Evolutionary conservation across 2,113 vertebrate species (phyloP), one percentile per base, ranked within the genome.

Genomic region (Petrocephalus microphthalmus): DNA sequence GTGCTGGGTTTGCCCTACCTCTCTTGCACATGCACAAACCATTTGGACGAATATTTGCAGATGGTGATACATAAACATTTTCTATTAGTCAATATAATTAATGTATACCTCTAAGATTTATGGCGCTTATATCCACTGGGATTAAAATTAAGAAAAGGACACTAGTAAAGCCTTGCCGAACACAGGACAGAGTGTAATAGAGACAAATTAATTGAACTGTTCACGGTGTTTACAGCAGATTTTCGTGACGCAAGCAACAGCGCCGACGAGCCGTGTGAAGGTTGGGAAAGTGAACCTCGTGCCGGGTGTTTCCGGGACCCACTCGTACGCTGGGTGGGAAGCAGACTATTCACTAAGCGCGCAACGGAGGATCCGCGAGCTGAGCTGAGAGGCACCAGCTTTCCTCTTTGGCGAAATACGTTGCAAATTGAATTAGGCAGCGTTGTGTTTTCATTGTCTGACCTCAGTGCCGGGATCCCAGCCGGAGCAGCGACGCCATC

Each of bases 371-470:
- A 33, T 29, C 52, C 2, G n/a, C 25, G 25, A n/a, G 51, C n/a
- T 17, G 25, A 85, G n/a, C 13, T 54, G 52, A 85, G 37, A 57
- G 57, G 17, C 37, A n/a, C 33, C 5, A 3, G 37, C 7, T n/a
- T 45, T 78, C 20, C 54, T 25, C 7, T 60, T 60, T n/a, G 22
- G 85, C 10, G 33, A n/a, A 86, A 64, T 22, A 64, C 54, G 29
- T 20, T 64, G 56, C 54, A 86, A 87, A 94, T 93, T 94, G 91
- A 94, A 94, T 95, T 95, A 92, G 91, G 91, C 92, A 91, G 92
- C 81, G 90, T 92, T 93, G 92, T 94, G 92, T 92, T 95, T 95
- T 95, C 94, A 94, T 95, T 93, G 93, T 93, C 91, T 91, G 93
- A 94, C 94, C 94, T 93, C 84, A 91, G 93, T 22, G 2, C 33